phyloP scores from a whole-genome alignment of 2,797 vertebrate genomes.

The Manis crassicaudata region DNA sequence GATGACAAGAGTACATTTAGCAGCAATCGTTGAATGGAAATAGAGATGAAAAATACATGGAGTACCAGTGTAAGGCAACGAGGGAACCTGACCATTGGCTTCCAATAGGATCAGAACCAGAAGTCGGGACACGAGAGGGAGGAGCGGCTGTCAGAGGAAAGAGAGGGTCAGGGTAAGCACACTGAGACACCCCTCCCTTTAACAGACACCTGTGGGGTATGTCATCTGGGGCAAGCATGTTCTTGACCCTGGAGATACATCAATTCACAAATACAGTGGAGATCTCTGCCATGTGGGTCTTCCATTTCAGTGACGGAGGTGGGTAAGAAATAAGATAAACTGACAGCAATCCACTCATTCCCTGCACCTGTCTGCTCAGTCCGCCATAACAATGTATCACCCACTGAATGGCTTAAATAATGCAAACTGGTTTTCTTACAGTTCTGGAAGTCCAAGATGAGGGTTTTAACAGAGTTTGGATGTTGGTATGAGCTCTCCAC shows the following conservation, averaged over 20 bases:
- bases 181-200: too few species aligned
- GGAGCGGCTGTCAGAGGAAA: accelerated
- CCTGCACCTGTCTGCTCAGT: not conserved
- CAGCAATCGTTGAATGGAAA: not conserved
- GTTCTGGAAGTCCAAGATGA: not conserved
- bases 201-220: accelerated
- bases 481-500: too few species aligned
- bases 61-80: accelerated
- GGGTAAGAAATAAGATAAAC: too few species aligned
- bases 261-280: too few species aligned
- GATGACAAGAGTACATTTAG: too few species aligned
- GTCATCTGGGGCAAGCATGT: accelerated
- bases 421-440: too few species aligned
- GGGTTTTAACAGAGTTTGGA: accelerated
- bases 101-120: not conserved
- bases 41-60: accelerated
- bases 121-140: accelerated
- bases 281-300: not conserved
- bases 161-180: accelerated
- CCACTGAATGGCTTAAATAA: accelerated
- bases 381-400: not conserved
- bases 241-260: accelerated
- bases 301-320: accelerated
- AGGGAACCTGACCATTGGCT: not conserved
- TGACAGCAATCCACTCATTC: too few species aligned